Evolutionary conservation across 2,888 invertebrate species (phyloP).

Genomic region (Neria commutata): DNA sequence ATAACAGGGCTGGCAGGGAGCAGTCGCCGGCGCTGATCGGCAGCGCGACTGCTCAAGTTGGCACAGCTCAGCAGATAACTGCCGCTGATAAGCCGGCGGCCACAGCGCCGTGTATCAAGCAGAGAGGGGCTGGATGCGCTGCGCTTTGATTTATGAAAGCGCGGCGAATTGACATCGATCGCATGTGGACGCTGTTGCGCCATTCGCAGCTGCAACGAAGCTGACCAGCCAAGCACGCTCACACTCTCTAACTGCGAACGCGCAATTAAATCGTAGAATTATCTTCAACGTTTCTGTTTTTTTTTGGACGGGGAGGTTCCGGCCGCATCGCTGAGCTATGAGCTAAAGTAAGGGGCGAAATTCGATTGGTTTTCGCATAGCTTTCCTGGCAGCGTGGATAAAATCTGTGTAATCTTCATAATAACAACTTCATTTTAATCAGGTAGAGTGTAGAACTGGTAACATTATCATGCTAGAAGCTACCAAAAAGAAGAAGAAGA

Average conservation of each 20-base stretch:
- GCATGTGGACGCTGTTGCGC: constrained; percentile 25
- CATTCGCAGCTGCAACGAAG: background rate
- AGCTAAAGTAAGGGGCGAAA: too few species aligned
- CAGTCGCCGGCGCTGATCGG: background rate
- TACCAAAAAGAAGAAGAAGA: too few species aligned
- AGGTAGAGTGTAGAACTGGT: too few species aligned
- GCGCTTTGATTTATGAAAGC: constrained; percentile 34
- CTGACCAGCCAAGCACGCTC: constrained; percentile 13
- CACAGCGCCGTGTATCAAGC: constrained; percentile 3
- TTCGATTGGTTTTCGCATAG: too few species aligned
- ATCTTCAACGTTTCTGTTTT: too few species aligned
- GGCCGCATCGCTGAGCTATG: too few species aligned
- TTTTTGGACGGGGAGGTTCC: too few species aligned
- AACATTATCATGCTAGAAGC: too few species aligned
- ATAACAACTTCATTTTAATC: too few species aligned
- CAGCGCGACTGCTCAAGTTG: background rate
- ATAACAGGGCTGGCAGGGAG: constrained; percentile 31
- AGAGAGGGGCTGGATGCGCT: background rate
- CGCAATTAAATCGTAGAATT: constrained; percentile 13
- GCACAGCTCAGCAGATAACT: background rate
- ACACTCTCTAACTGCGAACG: constrained; percentile 12
- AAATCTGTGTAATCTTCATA: too few species aligned
- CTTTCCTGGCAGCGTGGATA: too few species aligned
- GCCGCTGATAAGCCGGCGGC: constrained; percentile 27
- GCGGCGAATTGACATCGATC: constrained; percentile 36